These are phyloP conservation scores for Cosmia pyralina DNA, from an alignment of 2,888 invertebrate species.

Conservation along the genomic window DNA sequence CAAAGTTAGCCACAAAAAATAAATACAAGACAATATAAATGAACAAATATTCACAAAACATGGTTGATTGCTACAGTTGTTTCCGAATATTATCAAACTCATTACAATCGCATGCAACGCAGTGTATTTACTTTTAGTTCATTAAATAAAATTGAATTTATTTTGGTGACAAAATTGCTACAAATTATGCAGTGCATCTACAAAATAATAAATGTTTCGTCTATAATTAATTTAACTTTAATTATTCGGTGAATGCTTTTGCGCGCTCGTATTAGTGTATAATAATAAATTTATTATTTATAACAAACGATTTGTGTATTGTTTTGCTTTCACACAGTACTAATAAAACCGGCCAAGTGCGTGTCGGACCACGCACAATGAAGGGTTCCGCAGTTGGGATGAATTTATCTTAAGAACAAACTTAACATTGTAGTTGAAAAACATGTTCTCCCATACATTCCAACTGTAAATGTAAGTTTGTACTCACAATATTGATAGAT, in stretches of 20 bases:
- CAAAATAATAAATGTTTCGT: constrained; percentile 47
- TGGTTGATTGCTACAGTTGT: constrained; percentile 17
- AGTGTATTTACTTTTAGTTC: constrained; percentile 36
- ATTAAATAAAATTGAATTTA: constrained; percentile 38
- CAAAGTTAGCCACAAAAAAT: too few species aligned
- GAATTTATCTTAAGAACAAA: too few species aligned
- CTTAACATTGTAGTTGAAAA: too few species aligned
- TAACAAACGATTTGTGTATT: constrained; percentile 57
- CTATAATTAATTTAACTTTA: constrained; percentile 58
- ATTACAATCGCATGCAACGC: constrained; percentile 25
- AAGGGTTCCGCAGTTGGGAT: too few species aligned
- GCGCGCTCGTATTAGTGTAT: constrained; percentile 41
- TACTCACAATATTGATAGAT: too few species aligned
- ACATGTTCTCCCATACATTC: too few species aligned
- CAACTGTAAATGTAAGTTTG: too few species aligned
- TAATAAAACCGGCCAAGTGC: too few species aligned
- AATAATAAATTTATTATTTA: constrained; percentile 45
- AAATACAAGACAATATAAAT: not conserved
- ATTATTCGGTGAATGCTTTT: constrained; percentile 57
- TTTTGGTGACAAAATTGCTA: constrained; percentile 37
- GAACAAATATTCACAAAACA: constrained; percentile 5
- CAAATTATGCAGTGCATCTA: constrained; percentile 31
- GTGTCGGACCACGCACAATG: too few species aligned
- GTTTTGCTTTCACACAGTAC: constrained; percentile 43
- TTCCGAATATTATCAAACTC: constrained; percentile 32